Conservation (phyloP, 2,113 vertebrate species). For the Psilopogon haemacephalus region DNA sequence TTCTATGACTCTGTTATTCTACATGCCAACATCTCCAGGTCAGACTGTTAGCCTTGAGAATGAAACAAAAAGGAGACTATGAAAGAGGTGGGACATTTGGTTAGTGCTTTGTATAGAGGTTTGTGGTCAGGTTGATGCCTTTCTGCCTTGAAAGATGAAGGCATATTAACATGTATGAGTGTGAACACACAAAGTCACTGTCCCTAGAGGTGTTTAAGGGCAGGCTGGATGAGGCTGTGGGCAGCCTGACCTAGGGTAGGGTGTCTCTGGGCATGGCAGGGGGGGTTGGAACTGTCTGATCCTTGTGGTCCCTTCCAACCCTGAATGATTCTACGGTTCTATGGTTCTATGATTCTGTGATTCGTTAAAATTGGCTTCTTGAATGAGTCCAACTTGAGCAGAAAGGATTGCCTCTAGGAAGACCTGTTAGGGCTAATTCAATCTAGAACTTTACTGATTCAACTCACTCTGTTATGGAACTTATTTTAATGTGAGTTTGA, state of each 20-base stretch:
- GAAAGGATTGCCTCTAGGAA: neutral
- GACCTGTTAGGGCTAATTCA: conserved; percentile 23
- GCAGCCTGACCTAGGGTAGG: no score
- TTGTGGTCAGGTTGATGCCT: neutral
- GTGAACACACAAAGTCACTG: neutral
- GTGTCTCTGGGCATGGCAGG: no score
- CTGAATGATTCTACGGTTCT: no score
- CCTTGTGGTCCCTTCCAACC: no score
- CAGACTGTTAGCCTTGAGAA: neutral
- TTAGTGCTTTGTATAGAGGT: neutral
- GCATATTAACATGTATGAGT: neutral
- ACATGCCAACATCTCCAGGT: neutral
- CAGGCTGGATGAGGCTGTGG: no score
- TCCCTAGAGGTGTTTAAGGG: no score
- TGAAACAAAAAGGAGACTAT: neutral
- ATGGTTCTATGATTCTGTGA: no score
- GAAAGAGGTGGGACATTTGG: neutral
- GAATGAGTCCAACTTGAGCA: neutral
- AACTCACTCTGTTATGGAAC: conserved; percentile 15
- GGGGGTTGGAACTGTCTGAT: no score
- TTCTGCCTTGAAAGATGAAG: neutral
- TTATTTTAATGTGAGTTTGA: neutral
- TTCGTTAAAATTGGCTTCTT: neutral
- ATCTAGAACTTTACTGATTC: conserved; percentile 33
- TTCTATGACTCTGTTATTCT: no score